Percentiles rank a stretch among this genome's conserved stretches.
These are phyloP conservation scores for Hymenopus coronatus DNA, from an alignment of 2,888 invertebrate species.

Conservation along the genomic window DNA sequence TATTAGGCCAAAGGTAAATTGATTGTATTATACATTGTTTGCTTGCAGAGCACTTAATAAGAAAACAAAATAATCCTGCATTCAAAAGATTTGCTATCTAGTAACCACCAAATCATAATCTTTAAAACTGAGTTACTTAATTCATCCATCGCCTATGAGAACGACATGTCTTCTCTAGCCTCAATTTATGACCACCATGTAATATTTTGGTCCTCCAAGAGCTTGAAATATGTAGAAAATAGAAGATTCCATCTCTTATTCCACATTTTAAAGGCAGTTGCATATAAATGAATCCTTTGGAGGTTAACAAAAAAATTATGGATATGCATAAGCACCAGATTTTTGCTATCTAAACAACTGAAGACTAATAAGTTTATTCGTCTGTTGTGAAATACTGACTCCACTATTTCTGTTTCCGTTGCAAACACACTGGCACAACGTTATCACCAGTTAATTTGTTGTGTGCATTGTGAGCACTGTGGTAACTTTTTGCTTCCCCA, in stretches of 20 bases:
- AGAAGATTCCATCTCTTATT: neutral
- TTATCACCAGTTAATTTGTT: constrained; percentile 90
- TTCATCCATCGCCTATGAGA: neutral
- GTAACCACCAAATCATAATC: no score
- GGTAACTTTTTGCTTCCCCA: constrained; percentile 91
- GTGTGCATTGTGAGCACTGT: constrained; percentile 76
- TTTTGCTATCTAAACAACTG: neutral
- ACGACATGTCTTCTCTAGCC: neutral
- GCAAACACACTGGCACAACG: constrained; percentile 85
- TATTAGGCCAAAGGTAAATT: neutral
- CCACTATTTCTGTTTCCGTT: constrained; percentile 53
- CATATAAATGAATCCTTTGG: neutral
- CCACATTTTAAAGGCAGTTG: neutral
- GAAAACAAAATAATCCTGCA: neutral
- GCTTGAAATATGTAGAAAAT: neutral
- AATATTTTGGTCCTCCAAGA: neutral
- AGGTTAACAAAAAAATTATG: neutral
- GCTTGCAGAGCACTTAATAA: neutral
- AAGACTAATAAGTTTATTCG: neutral
- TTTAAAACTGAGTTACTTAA: neutral
- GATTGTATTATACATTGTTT: neutral
- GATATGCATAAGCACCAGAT: neutral
- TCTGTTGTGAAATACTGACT: no score
- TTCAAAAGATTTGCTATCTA: neutral
- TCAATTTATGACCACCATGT: neutral